Evolutionary conservation across 2,888 invertebrate genomes (phyloP).

Genomic region (Andrena flavipes): DNA sequence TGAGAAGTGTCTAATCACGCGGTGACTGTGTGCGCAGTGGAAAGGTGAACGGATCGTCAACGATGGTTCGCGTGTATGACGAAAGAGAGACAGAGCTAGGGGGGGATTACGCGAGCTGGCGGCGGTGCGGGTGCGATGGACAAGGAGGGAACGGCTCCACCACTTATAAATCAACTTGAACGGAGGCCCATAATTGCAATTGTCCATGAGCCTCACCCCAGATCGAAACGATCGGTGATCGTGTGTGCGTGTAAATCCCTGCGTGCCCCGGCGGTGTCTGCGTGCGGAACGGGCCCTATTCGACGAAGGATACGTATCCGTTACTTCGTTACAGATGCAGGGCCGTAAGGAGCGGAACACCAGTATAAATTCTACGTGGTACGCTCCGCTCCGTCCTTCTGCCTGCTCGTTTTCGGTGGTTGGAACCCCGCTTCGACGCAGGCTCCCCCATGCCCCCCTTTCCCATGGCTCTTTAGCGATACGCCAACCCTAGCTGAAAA

Average conservation of each 20-base stretch:
- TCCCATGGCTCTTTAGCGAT: background rate
- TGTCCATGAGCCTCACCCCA: conserved; percentile 72
- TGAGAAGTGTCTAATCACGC: conserved; percentile 4
- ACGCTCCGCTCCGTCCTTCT: conserved; percentile 13
- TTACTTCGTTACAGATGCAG: conserved; percentile 68
- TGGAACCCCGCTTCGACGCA: background rate
- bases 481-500: conserved; percentile 13
- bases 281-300: conserved; percentile 46
- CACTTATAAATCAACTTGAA: conserved; percentile 79
- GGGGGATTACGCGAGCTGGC: conserved; percentile 43
- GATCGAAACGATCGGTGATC: conserved; percentile 58
- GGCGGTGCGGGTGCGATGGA: conserved; percentile 67
- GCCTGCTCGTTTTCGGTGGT: conserved; percentile 20
- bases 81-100: conserved; percentile 30
- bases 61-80: conserved; percentile 37
- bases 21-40: conserved; percentile 1
- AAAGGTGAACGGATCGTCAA: conserved; percentile 21
- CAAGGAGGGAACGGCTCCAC: conserved; percentile 66
- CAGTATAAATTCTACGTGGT: conserved; percentile 30
- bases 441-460: background rate
- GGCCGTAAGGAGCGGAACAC: conserved; percentile 61
- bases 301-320: conserved; percentile 68
- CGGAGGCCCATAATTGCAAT: conserved; percentile 76
- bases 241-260: conserved; percentile 22
- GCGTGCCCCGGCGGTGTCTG: conserved; percentile 7